Base-by-base conservation (phyloP, 1,140 invertebrate species). In the Drosophila athabasca region DNA sequence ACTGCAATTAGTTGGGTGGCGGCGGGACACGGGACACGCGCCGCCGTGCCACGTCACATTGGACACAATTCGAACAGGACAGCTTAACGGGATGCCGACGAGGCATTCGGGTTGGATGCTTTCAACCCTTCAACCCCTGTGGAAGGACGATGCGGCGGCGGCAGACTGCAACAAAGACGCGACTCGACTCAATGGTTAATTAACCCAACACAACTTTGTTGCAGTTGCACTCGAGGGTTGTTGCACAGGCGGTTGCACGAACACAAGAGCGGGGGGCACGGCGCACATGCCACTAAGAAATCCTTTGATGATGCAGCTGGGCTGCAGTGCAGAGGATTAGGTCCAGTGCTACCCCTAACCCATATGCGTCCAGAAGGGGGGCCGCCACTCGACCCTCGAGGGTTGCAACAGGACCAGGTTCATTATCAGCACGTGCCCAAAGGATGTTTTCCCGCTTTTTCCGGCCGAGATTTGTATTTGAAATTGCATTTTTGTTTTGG, bases 371-470 rank as follows among this genome's bases (percentile, higher is more conserved):
- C 26, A 15, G 41, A 35, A 48, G 17, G 80, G 66, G 22, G 80
- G 66, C 61, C 76, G 55, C 75, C 82, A 81, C 75, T 64, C 70
- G 52, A 73, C 62, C 35, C 35, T 39, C 35, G 35, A 64, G 70
- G 77, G 75, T 74, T 80, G 74, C 50, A 69, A 22, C 50, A 60
- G 75, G 75, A 67, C 66, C 69, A 62, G 77, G 69, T 87, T 87
- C 82, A 87, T 88, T 87, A 87, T 78, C 82, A 66, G 82, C 82
- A 87, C 82, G 82, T 87, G 82, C 83, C 83, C 62, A 52, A 45
- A 57, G 62, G 53, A 53, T 48, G 71, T 66, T 66, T 74, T 75
- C 67, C 44, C 55, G 60, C 50, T 51, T 75, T 75, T 67, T 54
- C 45, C 76, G 74, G 72, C 65, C 69, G 83, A 78, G 82, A 85